A percentile compares a stretch with the other conserved stretches of the same genome.
Conservation (phyloP, 2,113 vertebrate species). For the Heptranchias perlo region DNA sequence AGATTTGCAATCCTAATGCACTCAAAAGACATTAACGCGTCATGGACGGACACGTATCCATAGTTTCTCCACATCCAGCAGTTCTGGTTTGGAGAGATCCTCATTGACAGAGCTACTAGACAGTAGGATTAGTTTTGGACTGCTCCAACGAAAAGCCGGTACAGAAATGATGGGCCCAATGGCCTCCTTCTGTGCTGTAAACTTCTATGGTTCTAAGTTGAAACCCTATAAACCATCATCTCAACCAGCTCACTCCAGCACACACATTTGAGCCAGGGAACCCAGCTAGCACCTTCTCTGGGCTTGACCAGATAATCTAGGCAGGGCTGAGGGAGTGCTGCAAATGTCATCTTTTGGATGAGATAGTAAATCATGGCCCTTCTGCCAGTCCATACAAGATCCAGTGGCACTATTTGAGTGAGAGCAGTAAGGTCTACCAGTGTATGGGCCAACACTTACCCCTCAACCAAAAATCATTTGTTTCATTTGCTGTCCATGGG, state of each 20-base stretch:
- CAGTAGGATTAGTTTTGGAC: background rate
- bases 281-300: background rate
- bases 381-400: too few species aligned
- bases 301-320: background rate
- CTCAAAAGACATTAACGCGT: background rate
- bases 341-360: too few species aligned
- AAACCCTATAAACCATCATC: background rate
- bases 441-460: too few species aligned
- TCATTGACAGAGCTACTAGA: background rate
- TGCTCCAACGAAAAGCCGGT: background rate
- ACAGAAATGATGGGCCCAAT: background rate
- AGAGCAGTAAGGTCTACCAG: too few species aligned
- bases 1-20: background rate
- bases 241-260: background rate
- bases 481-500: too few species aligned
- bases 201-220: background rate
- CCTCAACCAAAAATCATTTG: too few species aligned
- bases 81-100: background rate
- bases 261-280: background rate
- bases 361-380: too few species aligned
- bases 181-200: background rate
- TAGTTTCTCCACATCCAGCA: background rate
- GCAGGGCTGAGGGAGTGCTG: too few species aligned
- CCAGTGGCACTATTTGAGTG: too few species aligned
- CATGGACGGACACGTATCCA: background rate